Evolutionary conservation across 2,113 vertebrate species (phyloP), one percentile per base, ranked within the genome.

Genomic region (Cephalopterus ornatus): DNA sequence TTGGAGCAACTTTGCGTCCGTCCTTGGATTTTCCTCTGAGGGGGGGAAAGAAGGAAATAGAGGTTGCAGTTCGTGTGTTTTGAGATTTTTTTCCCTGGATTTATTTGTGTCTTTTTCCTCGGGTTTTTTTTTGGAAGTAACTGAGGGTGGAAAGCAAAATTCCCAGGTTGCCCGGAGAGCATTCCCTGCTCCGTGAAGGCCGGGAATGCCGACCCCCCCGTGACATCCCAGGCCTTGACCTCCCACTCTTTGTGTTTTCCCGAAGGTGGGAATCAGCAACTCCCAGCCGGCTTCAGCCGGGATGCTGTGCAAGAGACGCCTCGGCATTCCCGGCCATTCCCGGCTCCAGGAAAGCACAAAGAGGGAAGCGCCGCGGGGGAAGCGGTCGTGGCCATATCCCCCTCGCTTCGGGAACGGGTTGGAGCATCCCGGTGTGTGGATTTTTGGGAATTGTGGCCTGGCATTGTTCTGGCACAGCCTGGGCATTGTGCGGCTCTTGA

Each of bases 201-300:
- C n/a, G 33, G 56, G 22, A 59, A 24, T 35, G n/a, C 56, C 33
- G 9, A 16, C 50, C 50, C 50, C 21, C 21, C 56, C 22, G 56
- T 23, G 97, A 97, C 93, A 96, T 97, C 93, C 80, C 56, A 93
- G 96, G 97, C 97, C 97, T 90, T 19, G 24, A 22, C 24, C 33
- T 58, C 47, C 70, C 90, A 0, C 83, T 95, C 90, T 92, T 95
- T 91, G 56, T 93, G 9, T 49, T 58, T 52, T 67, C 14, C 53
- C 4, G 85, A 96, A 89, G 95, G 90, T 97, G 94, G 83, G 56
- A 58, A 58, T n/a, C 32, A 13, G 23, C 32, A 56, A 9, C 47
- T n/a, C 55, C 55, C 55, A 55, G 30, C 52, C 30, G 15, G 52
- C 52, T 56, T 32, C 50, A 28, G 15, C 16, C 28, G 52, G 52